These are phyloP conservation scores for Otolemur garnettii DNA, from an alignment of 2,113 vertebrate genomes.

Conservation along the genomic window DNA sequence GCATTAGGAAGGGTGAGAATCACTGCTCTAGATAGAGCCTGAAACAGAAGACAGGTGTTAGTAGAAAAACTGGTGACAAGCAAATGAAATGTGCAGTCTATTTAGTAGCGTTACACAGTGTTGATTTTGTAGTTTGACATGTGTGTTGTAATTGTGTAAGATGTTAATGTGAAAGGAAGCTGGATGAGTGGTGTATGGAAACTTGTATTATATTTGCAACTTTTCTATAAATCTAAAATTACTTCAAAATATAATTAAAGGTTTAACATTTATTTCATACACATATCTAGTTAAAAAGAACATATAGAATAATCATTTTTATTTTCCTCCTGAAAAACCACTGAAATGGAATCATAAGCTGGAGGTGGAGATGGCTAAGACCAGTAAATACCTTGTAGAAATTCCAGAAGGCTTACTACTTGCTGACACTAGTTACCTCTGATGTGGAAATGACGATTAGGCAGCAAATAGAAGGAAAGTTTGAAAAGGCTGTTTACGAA, in stretches of 20 bases:
- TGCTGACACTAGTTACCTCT: background rate
- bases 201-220: background rate
- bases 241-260: background rate
- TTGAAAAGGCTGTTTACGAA: constrained; percentile 1
- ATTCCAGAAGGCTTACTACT: background rate
- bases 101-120: background rate
- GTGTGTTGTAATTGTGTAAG: background rate
- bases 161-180: background rate
- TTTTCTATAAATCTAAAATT: background rate
- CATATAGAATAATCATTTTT: background rate
- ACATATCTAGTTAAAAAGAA: background rate
- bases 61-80: background rate
- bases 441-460: background rate
- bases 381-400: background rate
- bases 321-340: background rate
- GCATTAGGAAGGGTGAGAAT: too few species aligned
- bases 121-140: background rate
- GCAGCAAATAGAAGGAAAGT: background rate
- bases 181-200: background rate
- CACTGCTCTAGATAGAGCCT: background rate
- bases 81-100: background rate
- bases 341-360: background rate
- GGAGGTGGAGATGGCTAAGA: background rate
- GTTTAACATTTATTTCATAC: background rate
- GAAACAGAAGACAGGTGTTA: background rate